Base-by-base conservation (phyloP, 1,140 invertebrate species). In the Dreissena polymorpha region DNA sequence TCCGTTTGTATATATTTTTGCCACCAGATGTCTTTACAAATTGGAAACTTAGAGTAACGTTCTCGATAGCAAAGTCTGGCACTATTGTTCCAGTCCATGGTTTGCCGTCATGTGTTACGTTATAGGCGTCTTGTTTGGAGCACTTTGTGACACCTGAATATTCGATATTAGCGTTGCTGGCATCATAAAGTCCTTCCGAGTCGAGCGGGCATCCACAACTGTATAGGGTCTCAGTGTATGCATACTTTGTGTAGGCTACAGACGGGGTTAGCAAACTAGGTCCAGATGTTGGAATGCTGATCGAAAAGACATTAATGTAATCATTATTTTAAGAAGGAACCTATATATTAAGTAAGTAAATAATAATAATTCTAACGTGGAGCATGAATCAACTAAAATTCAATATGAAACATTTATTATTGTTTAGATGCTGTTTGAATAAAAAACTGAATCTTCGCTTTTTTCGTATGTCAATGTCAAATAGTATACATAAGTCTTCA, bases 21-120 rank as follows among this genome's bases (percentile, higher is more conserved):
- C 3, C 16, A 2, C 39, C 39, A 39, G 39, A 39, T 60, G 57
- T 6, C 57, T 60, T 23, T 60, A 18, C 57, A n/a, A 23, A 60
- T 60, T n/a, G 2, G 57, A 18, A 60, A 18, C 16, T 60, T 23
- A 60, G 21, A n/a, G 57, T 60, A 10, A 60, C 57, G 21, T 60
- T 60, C 57, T 60, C 57, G 21, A 60, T 60, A 12, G 57, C 57
- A 60, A 60, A 60, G 57, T 60, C 57, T 60, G 57, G 57, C 16
- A 60, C 21, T n/a, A 60, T 23, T 23, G 57, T 60, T 18, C 57
- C 57, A 2, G 12, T 60, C 57, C 57, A 60, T 6, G 21, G 16
- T 23, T 60, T 23, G 2, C 57, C 57, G 21, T 18, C 21, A 23
- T 60, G 57, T 6, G 16, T 60, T 2, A 60, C 12, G 16, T 18